Evolutionary conservation across 2,888 invertebrate species (phyloP).

Genomic region (Epirrhoe alternata): DNA sequence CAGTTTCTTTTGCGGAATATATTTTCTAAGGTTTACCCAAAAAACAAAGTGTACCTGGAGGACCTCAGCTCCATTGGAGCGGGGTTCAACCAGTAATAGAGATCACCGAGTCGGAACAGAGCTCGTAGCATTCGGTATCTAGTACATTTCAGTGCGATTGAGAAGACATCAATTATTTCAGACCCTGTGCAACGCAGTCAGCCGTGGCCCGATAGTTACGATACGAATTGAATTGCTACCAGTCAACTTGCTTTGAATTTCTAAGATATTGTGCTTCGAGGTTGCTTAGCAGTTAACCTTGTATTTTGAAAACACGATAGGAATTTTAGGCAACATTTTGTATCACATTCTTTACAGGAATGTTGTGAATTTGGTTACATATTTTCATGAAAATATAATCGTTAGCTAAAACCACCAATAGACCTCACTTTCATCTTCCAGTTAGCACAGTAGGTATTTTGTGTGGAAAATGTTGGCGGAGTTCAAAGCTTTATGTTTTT

Average conservation of each 20-base stretch:
- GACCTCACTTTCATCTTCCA: background rate
- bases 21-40: background rate
- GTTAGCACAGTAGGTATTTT: background rate
- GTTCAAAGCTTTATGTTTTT: background rate
- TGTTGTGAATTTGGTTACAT: background rate
- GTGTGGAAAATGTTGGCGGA: background rate
- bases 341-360: background rate
- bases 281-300: slow-evolving; percentile 16
- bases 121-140: slow-evolving; percentile 40
- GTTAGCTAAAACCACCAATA: background rate
- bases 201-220: slow-evolving; percentile 43
- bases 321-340: background rate
- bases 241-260: slow-evolving; percentile 56
- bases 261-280: slow-evolving; percentile 49
- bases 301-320: slow-evolving; percentile 7
- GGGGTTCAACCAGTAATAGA: slow-evolving; percentile 26
- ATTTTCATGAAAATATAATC: background rate
- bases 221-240: slow-evolving; percentile 50
- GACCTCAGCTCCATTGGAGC: slow-evolving; percentile 16
- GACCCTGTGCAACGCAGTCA: slow-evolving; percentile 51
- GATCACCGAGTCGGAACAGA: slow-evolving; percentile 34
- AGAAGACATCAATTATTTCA: slow-evolving; percentile 66
- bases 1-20: background rate
- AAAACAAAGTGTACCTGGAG: slow-evolving; percentile 9
- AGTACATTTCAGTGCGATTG: slow-evolving; percentile 52